Evolutionary conservation across 2,113 vertebrate genomes (phyloP).

Genomic region (Turdus rufiventris): DNA sequence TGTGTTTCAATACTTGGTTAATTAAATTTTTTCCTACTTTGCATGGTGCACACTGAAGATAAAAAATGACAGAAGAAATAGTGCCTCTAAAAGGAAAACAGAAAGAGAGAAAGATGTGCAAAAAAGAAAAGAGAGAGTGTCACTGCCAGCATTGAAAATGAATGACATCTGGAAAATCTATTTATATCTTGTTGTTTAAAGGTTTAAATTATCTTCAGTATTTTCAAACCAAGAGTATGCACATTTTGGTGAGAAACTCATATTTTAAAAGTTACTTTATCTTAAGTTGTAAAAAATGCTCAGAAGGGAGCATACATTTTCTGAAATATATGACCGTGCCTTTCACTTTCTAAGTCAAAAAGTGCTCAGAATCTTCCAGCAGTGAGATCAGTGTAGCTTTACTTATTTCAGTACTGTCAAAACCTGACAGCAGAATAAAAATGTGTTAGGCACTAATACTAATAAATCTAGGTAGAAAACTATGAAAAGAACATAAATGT

Average conservation of each 20-base stretch:
- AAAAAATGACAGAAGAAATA: not conserved
- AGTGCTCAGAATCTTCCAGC: not conserved
- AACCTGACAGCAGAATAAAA: not conserved
- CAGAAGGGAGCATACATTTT: not conserved
- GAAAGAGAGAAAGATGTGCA: not conserved
- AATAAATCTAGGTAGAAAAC: not conserved
- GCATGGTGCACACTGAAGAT: not conserved
- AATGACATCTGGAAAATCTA: not conserved
- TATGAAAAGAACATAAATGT: not conserved
- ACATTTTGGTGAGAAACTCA: not conserved
- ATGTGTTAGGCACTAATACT: not conserved
- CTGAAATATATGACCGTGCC: not conserved
- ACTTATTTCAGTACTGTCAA: not conserved
- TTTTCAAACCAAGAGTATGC: not conserved
- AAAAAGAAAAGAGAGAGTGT: not conserved
- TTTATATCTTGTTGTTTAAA: not conserved
- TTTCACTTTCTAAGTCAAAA: not conserved
- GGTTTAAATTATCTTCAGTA: not conserved
- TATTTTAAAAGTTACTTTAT: not conserved
- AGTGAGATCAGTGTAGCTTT: not conserved
- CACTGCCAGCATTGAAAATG: not conserved
- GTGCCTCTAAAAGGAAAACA: not conserved
- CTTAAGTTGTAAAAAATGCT: not conserved
- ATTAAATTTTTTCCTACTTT: not conserved
- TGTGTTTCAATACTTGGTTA: not conserved